These are phyloP conservation scores for Selenia dentaria DNA, from an alignment of 2,888 invertebrate species.

Conservation along the genomic window DNA sequence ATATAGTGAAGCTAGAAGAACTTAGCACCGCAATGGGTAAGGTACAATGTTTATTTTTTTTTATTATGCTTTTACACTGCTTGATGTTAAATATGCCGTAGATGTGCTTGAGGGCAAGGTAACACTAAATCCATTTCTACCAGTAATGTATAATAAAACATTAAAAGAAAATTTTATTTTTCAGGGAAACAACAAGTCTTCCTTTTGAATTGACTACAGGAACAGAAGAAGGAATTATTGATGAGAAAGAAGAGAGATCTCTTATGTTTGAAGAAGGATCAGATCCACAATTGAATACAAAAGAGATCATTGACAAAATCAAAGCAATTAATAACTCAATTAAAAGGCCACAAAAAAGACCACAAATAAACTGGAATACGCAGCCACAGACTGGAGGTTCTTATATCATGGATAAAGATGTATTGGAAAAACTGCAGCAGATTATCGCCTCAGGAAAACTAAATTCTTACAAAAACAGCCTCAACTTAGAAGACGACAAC, in stretches of 20 bases:
- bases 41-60: slow-evolving; percentile 62
- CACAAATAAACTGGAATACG: slow-evolving; percentile 53
- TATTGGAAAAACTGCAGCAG: slow-evolving; percentile 65
- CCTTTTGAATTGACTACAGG: slow-evolving; percentile 30
- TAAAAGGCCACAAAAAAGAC: slow-evolving; percentile 58
- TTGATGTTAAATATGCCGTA: slow-evolving; percentile 29
- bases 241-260: slow-evolving; percentile 47
- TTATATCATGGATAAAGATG: slow-evolving; percentile 62
- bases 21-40: slow-evolving; percentile 54
- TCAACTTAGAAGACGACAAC: slow-evolving; percentile 46
- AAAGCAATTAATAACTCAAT: slow-evolving; percentile 77
- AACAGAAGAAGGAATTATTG: slow-evolving; percentile 26
- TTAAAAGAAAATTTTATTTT: slow-evolving; percentile 25
- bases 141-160: not conserved
- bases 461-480: slow-evolving; percentile 39
- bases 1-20: slow-evolving; percentile 40
- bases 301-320: slow-evolving; percentile 83
- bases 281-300: slow-evolving; percentile 45
- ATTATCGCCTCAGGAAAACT: slow-evolving; percentile 65
- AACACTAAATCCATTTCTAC: not conserved
- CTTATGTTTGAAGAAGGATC: slow-evolving; percentile 47
- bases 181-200: slow-evolving; percentile 45
- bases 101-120: slow-evolving; percentile 15
- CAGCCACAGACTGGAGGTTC: slow-evolving; percentile 50
- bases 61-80: slow-evolving; percentile 51